Evolutionary conservation across 2,888 invertebrate genomes (phyloP), one percentile per base, ranked within the genome.

Genomic region (Lamproptera curius): DNA sequence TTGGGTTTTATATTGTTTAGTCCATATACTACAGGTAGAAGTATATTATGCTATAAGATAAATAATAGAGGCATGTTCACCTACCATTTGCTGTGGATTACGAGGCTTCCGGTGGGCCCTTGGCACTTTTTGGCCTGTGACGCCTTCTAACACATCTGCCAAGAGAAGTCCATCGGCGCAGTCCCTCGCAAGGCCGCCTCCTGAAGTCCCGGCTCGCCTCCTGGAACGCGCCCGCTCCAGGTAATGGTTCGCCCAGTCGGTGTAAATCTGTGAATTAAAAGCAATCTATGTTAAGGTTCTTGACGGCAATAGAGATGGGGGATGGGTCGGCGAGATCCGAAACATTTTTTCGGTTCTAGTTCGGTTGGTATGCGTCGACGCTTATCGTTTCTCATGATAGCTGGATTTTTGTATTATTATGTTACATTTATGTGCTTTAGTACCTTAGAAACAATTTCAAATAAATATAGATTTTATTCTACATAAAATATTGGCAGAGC

Each of bases 161-260:
- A 98, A 89, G 38, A 98, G 90, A 34, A 97, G 91, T 1, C 97
- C 97, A 90, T 98, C 97, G 28, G 95, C 93, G 76, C 98, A 94
- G 85, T 98, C 98, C 46, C 93, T 90, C 55, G 97, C 97, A 55
- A 98, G 90, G 71, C 95, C 95, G 23, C 89, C 89, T 11, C 84
- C 85, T 0, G 80, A 71, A 17, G 89, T 85, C 56, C 91, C 91
- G 56, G 97, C 96, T 66, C 95, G 92, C 51, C 94, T 91, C 63
- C 96, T 94, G 59, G 95, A 95, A 57, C 94, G 91, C 49, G 95
- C 95, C 68, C 97, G 95, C 78, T 98, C 97, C 89, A 98, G 84
- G 81, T 98, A 98, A 74, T 98, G 97, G 83, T 98, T 98, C 40
- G 97, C 98, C 98, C 98, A 98, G 88, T 98, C 97, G 47, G 97